These are phyloP conservation scores for Acleris cristana DNA, from an alignment of 2,888 invertebrate species.

Conservation along the genomic window DNA sequence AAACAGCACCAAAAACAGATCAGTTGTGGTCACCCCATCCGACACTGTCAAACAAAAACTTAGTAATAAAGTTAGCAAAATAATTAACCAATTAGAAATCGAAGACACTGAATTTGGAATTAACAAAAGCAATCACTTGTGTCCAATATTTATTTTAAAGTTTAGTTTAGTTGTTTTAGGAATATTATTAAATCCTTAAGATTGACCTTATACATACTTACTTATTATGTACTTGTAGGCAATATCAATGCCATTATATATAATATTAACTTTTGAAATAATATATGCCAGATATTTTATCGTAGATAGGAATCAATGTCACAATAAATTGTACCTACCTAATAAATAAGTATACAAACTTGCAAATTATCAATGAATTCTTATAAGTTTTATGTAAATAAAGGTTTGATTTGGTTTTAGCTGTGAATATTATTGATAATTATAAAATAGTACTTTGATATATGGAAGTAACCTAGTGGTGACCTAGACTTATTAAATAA, in stretches of 20 bases:
- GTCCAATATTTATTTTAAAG: conserved; percentile 6
- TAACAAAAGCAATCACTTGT: conserved; percentile 49
- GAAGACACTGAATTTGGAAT: conserved; percentile 46
- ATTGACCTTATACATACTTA: not conserved
- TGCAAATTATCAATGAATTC: too few relatives aligned
- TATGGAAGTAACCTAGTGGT: not conserved
- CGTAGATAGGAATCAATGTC: conserved; percentile 32
- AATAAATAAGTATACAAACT: too few relatives aligned
- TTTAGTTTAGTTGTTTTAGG: conserved; percentile 18
- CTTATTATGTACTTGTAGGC: too few relatives aligned
- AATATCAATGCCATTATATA: too few relatives aligned
- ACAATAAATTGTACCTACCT: not conserved
- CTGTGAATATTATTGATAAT: too few relatives aligned
- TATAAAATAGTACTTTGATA: not conserved
- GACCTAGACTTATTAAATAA: not conserved
- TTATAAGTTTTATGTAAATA: too few relatives aligned
- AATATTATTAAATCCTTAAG: not conserved
- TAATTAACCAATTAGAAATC: conserved; percentile 47
- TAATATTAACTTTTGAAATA: not conserved
- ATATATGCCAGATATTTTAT: conserved; percentile 2
- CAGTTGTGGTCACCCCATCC: conserved; percentile 50
- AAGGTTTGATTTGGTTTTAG: too few relatives aligned
- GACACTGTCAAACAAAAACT: conserved; percentile 61
- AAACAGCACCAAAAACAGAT: conserved; percentile 60
- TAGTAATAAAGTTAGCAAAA: conserved; percentile 49